A percentile compares a stretch with the other conserved stretches of the same genome.
phyloP scores from a whole-genome alignment of 64 coral and sea anemone genomes.

The Pocillopora verrucosa region DNA sequence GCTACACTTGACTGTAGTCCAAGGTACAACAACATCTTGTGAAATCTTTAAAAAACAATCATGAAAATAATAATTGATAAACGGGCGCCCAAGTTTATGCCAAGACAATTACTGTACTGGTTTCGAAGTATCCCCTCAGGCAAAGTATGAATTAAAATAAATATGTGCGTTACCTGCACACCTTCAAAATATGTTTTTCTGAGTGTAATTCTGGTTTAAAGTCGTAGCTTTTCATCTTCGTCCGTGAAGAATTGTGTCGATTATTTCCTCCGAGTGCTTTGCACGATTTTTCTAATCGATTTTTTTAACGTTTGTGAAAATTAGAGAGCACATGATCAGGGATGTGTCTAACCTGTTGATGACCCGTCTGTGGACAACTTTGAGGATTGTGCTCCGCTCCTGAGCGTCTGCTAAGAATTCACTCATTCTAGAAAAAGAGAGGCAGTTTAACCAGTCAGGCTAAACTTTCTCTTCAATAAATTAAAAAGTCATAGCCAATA shows the following conservation, averaged over 20 bases:
- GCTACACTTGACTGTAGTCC: slow-evolving; percentile 82
- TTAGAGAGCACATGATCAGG: neutral
- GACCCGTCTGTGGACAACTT: slow-evolving; percentile 94
- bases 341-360: slow-evolving; percentile 68
- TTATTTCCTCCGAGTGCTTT: neutral
- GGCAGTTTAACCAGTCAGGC: neutral
- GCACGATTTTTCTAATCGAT: neutral
- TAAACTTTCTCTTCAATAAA: neutral
- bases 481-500: neutral
- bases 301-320: neutral
- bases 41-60: slow-evolving; percentile 66
- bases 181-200: too few relatives aligned
- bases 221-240: too few relatives aligned
- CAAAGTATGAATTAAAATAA: too few relatives aligned
- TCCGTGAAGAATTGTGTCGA: too few relatives aligned
- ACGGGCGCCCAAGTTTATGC: too few relatives aligned
- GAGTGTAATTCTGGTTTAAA: too few relatives aligned
- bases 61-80: too few relatives aligned
- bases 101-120: too few relatives aligned
- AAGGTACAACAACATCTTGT: slow-evolving; percentile 92
- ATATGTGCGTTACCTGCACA: too few relatives aligned
- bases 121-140: too few relatives aligned
- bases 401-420: slow-evolving; percentile 94
- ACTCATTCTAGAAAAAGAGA: slow-evolving; percentile 74
- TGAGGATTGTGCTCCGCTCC: slow-evolving; percentile 94